These are phyloP conservation scores for Mesorhabditis sp. DNA, from an alignment of 2,888 invertebrate genomes.

Conservation along the genomic window DNA sequence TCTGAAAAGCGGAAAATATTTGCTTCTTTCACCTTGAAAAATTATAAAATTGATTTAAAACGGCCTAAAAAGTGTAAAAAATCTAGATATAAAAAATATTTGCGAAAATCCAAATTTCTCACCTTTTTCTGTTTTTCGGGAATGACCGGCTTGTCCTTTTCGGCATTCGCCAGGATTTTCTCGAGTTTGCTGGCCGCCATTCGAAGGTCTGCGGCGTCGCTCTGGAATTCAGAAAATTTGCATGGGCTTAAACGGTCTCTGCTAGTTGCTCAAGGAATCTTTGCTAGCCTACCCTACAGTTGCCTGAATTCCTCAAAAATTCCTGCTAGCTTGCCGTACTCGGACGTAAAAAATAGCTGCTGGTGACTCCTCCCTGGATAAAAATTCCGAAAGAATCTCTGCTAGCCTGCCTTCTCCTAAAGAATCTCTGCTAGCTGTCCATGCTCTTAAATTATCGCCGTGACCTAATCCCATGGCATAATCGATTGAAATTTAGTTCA, in stretches of 20 bases:
- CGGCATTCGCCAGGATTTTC: not conserved
- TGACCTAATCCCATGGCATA: too few relatives aligned
- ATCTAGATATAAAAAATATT: not conserved
- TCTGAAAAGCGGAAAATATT: too few relatives aligned
- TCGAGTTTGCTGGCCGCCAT: not conserved
- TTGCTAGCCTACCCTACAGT: too few relatives aligned
- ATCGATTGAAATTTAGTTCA: too few relatives aligned
- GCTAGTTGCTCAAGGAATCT: too few relatives aligned
- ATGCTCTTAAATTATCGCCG: too few relatives aligned
- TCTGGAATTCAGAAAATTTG: not conserved
- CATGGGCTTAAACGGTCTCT: too few relatives aligned
- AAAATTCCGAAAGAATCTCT: not conserved
- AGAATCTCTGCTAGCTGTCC: too few relatives aligned
- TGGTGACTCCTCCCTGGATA: constrained; percentile 14
- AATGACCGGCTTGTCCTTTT: not conserved
- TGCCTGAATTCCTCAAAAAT: too few relatives aligned
- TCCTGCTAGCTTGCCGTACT: too few relatives aligned
- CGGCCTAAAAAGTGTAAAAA: not conserved
- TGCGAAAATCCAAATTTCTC: not conserved
- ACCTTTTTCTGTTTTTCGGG: not conserved
- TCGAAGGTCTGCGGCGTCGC: not conserved
- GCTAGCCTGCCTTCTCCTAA: too few relatives aligned
- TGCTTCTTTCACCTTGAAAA: not conserved
- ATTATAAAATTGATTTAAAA: not conserved
- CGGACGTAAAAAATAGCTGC: constrained; percentile 6